Evolutionary conservation across 2,113 vertebrate species (phyloP), one percentile per base, ranked within the genome.

Genomic region (Antechinus flavipes): DNA sequence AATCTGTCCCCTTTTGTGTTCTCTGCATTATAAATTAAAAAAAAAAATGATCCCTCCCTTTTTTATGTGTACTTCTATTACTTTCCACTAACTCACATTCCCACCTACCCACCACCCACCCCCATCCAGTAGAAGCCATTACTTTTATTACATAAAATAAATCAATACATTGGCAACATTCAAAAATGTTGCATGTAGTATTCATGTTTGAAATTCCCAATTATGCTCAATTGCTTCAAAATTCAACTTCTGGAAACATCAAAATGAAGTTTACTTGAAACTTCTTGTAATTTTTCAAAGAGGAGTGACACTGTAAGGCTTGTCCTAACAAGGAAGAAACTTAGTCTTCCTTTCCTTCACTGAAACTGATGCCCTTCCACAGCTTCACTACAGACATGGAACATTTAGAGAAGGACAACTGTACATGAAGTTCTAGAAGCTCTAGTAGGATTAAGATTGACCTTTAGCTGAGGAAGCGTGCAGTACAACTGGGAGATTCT

Each of bases 381-480:
- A 42, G 68, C 27, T n/a, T 42, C 42, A 19, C 68, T 19, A 42
- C 68, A 84, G 35, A 42, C n/a, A 84, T n/a, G 94, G 91, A 96
- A 95, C 84, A 22, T 94, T 95, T 55, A 4, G 93, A 90, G 93
- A 91, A 22, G 68, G 1, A 91, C 22, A 58, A 84, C 25, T 84
- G 92, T 42, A 94, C 96, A 46, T 3, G 1, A 42, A 0, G 2
- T 91, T 94, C 91, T 26, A 91, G 90, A 91, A 94, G 89, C 94
- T 56, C 54, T 54, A 7, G 56, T 11, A 76, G 97, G 95, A 97
- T 96, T 97, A 96, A 94, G 91, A 92, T 91, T 98, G 96, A 97
- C 96, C 96, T 98, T 97, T 96, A 92, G 49, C 92, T 94, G 92
- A 91, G 91, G 93, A 97, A 90, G 30, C 54, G 46, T 56, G 92